Conservation (phyloP, 2,888 invertebrate species). For the Petrophora chlorosata region DNA sequence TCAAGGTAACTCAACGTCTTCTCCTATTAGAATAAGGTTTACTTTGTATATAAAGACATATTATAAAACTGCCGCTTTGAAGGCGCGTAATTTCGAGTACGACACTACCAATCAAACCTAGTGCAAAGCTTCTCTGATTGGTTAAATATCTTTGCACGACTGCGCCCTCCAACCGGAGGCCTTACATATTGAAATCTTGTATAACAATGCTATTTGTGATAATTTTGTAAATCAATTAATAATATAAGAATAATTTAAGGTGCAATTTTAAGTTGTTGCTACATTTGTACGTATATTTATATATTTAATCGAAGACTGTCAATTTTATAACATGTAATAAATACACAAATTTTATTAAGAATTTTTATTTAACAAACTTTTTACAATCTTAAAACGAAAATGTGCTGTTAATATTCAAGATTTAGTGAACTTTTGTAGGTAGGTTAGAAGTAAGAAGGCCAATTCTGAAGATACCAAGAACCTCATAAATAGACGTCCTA, state of each 20-base stretch:
- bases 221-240: conserved; percentile 20
- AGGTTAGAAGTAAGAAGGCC: conserved; percentile 22
- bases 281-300: conserved; percentile 33
- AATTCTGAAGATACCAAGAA: conserved; percentile 26
- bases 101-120: too few species aligned
- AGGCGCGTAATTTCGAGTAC: too few species aligned
- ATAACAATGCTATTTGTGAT: conserved; percentile 8
- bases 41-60: neutral
- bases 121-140: neutral
- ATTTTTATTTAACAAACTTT: conserved; percentile 77
- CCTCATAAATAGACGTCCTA: neutral
- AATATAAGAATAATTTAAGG: conserved; percentile 12
- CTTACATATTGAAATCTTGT: neutral
- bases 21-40: neutral
- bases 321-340: conserved; percentile 57
- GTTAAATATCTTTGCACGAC: neutral
- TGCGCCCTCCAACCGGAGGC: neutral
- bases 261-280: conserved; percentile 31
- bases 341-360: conserved; percentile 51
- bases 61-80: neutral
- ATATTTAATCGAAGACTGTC: conserved; percentile 53
- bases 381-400: conserved; percentile 59
- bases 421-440: conserved; percentile 51
- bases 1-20: conserved; percentile 25
- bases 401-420: conserved; percentile 65